Percentiles rank a stretch among this genome's conserved stretches.
Conservation (phyloP, 2,113 vertebrate genomes). For the Oncorhynchus gorbuscha region DNA sequence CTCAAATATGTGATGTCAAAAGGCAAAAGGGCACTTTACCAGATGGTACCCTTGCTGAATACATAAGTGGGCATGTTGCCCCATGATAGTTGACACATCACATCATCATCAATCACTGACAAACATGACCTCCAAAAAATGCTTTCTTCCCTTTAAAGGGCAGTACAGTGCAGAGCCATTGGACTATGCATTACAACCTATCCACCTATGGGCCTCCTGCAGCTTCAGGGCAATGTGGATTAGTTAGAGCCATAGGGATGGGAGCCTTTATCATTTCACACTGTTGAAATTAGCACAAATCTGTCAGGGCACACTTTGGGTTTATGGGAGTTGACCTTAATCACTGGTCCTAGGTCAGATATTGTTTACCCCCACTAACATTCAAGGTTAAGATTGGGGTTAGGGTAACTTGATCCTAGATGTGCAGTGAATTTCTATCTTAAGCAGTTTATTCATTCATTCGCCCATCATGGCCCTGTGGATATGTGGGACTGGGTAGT, state of each 20-base stretch:
- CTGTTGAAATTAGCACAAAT: too few species aligned
- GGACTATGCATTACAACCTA: not conserved
- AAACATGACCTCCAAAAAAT: slow-evolving; percentile 13
- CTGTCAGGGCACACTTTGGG: too few species aligned
- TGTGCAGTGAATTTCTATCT: not conserved
- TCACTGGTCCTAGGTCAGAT: too few species aligned
- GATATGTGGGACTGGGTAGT: slow-evolving; percentile 10
- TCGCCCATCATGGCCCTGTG: slow-evolving; percentile 1
- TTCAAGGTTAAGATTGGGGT: too few species aligned
- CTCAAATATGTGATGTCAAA: not conserved
- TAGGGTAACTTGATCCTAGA: too few species aligned
- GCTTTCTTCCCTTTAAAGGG: slow-evolving; percentile 31
- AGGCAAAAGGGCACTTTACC: slow-evolving; percentile 36
- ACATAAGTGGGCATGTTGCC: not conserved
- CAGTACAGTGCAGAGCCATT: slow-evolving; percentile 13
- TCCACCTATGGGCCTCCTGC: not conserved
- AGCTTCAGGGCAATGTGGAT: not conserved
- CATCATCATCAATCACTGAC: slow-evolving; percentile 41
- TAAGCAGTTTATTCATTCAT: not conserved
- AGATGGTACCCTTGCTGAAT: slow-evolving; percentile 46
- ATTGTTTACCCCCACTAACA: too few species aligned
- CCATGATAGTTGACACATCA: slow-evolving; percentile 4
- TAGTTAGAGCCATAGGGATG: not conserved
- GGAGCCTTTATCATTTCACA: not conserved
- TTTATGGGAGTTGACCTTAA: too few species aligned